These are phyloP conservation scores for Hassar affinis DNA, from an alignment of 2,113 vertebrate species.

Conservation along the genomic window DNA sequence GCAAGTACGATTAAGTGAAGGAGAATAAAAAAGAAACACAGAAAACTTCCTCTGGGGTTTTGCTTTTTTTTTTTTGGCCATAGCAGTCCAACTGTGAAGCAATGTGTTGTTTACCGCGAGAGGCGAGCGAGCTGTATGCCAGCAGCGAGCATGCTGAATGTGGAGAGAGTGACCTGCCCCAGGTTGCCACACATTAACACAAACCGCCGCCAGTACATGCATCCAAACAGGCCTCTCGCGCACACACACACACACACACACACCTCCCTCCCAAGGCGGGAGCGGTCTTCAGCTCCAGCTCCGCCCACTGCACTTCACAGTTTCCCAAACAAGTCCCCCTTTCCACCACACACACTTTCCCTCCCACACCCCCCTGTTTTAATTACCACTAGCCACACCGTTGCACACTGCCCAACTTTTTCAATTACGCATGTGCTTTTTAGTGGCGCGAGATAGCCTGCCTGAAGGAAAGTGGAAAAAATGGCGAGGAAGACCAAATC, in stretches of 20 bases:
- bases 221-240: slow-evolving; percentile 64
- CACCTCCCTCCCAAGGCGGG: slow-evolving; percentile 52
- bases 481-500: slow-evolving; percentile 36
- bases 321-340: slow-evolving; percentile 77
- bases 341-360: slow-evolving; percentile 35
- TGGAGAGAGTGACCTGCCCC: slow-evolving; percentile 76
- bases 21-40: slow-evolving; percentile 65
- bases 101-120: slow-evolving; percentile 82
- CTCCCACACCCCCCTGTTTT: slow-evolving; percentile 62
- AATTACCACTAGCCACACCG: slow-evolving; percentile 77
- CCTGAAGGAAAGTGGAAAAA: slow-evolving; percentile 29
- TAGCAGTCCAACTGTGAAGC: slow-evolving; percentile 77
- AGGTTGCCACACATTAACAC: slow-evolving; percentile 80
- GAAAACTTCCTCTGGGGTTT: slow-evolving; percentile 66
- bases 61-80: slow-evolving; percentile 63
- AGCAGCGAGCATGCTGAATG: slow-evolving; percentile 56
- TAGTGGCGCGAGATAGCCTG: slow-evolving; percentile 34
- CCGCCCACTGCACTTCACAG: slow-evolving; percentile 72
- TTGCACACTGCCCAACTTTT: slow-evolving; percentile 70
- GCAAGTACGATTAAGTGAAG: slow-evolving; percentile 56
- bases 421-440: slow-evolving; percentile 53
- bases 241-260: slow-evolving; percentile 55
- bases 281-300: slow-evolving; percentile 55
- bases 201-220: slow-evolving; percentile 68
- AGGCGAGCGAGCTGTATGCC: slow-evolving; percentile 54